Evolutionary conservation across 1,140 invertebrate genomes (phyloP).

Genomic region (Arion vulgaris): DNA sequence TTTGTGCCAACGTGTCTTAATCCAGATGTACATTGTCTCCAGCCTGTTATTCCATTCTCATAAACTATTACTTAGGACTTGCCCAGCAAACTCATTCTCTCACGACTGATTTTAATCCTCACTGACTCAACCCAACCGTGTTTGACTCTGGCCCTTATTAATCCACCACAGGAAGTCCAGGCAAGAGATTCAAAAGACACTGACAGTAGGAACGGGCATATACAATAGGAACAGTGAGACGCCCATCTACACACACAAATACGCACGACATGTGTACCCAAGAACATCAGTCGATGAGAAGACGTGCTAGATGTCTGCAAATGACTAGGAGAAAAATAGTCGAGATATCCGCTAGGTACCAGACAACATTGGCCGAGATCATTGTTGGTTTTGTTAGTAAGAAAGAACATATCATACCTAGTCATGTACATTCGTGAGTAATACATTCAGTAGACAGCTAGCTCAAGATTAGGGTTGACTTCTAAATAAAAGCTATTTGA

Average conservation of each 20-base stretch:
- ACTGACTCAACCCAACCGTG: background rate
- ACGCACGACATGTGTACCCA: background rate
- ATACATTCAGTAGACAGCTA: background rate
- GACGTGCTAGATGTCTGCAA: background rate
- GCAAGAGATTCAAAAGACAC: background rate
- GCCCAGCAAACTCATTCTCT: background rate
- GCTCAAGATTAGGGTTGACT: background rate
- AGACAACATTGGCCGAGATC: background rate
- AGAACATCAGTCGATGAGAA: background rate
- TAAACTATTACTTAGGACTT: background rate
- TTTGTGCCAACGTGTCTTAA: too few relatives aligned
- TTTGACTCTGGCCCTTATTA: background rate
- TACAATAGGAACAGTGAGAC: background rate
- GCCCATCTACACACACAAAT: background rate
- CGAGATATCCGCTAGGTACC: background rate
- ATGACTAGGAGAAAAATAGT: background rate
- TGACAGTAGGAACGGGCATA: background rate
- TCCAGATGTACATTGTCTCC: too few relatives aligned
- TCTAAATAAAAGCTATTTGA: background rate
- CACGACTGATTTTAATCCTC: background rate
- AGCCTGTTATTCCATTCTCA: too few relatives aligned
- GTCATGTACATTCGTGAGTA: background rate
- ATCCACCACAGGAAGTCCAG: background rate
- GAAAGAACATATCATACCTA: background rate
- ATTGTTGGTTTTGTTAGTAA: background rate